These are phyloP conservation scores for Psylliodes chrysocephalus DNA, from an alignment of 2,888 invertebrate genomes.

Conservation along the genomic window DNA sequence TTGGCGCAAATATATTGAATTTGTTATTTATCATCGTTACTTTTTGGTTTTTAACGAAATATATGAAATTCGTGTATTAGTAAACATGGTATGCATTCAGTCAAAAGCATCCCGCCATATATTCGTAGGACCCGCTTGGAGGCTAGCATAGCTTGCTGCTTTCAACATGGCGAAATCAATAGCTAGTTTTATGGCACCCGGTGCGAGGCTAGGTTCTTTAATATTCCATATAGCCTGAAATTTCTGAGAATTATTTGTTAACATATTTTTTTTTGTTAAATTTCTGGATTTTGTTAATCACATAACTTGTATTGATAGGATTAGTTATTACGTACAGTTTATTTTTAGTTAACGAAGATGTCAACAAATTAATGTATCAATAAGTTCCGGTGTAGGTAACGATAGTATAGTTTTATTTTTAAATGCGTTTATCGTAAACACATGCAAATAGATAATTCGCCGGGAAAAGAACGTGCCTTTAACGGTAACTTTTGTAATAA, in stretches of 20 bases:
- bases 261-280: background rate
- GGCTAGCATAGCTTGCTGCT: slow-evolving; percentile 57
- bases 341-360: too few species aligned
- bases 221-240: slow-evolving; percentile 13
- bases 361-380: too few species aligned
- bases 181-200: slow-evolving; percentile 43
- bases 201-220: slow-evolving; percentile 43
- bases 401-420: too few species aligned
- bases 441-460: too few species aligned
- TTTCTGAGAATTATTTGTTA: background rate
- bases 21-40: slow-evolving; percentile 8
- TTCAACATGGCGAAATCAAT: slow-evolving; percentile 60
- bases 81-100: slow-evolving; percentile 53
- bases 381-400: too few species aligned
- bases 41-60: slow-evolving; percentile 14
- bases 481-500: background rate
- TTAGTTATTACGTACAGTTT: too few species aligned
- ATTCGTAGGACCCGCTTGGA: slow-evolving; percentile 55
- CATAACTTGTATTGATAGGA: background rate
- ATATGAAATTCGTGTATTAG: slow-evolving; percentile 37
- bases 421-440: too few species aligned
- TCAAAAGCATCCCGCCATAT: slow-evolving; percentile 60
- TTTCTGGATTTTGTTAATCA: background rate
- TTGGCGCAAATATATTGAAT: background rate
- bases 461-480: too few species aligned